Evolutionary conservation across 2,888 invertebrate genomes (phyloP).

Genomic region (Tubulanus polymorphus): DNA sequence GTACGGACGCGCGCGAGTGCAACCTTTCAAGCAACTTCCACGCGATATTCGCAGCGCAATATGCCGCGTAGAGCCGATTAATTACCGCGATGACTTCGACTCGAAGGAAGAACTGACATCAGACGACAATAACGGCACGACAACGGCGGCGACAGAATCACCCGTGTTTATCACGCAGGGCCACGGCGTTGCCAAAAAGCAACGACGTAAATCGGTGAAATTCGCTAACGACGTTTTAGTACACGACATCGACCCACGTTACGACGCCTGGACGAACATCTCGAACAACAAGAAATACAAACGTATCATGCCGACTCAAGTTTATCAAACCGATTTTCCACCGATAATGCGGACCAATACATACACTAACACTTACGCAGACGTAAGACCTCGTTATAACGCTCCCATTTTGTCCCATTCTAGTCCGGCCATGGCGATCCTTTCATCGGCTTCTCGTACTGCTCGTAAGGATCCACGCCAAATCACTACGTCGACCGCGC

Average conservation of each 20-base stretch:
- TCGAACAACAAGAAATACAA: background rate
- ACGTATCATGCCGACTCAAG: background rate
- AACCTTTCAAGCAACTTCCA: background rate
- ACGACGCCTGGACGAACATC: background rate
- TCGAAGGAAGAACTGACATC: background rate
- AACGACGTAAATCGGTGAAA: background rate
- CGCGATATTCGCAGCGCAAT: background rate
- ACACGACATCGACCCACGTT: background rate
- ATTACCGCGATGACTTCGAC: background rate
- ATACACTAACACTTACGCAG: background rate
- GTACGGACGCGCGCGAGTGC: background rate
- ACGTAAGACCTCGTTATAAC: background rate
- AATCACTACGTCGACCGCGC: too few relatives aligned
- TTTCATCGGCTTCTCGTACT: too few relatives aligned
- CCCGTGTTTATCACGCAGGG: background rate
- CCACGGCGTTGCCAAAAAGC: background rate
- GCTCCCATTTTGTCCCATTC: too few relatives aligned
- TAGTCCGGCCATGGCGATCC: too few relatives aligned
- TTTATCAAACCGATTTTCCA: background rate
- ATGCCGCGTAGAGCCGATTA: background rate
- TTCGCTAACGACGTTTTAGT: background rate
- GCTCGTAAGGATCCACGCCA: too few relatives aligned
- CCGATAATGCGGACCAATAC: too few relatives aligned
- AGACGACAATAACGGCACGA: background rate
- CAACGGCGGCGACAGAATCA: background rate